phyloP scores from a whole-genome alignment of 2,797 vertebrate species.

The Gorsachius magnificus region DNA sequence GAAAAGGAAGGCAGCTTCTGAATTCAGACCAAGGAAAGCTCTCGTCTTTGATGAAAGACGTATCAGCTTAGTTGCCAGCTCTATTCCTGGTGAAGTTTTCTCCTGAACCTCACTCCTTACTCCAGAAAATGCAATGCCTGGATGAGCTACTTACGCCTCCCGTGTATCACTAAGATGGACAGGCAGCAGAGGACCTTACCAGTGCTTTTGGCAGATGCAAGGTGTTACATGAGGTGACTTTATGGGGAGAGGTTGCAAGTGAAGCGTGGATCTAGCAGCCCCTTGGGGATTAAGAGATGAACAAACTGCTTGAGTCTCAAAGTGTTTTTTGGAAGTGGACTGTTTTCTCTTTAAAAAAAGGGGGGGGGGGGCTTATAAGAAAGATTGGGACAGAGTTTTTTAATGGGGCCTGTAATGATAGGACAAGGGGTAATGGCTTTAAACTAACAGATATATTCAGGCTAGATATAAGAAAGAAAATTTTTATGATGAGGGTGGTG shows the following conservation, averaged over 20 bases:
- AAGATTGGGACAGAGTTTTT: neutral
- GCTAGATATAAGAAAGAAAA: neutral
- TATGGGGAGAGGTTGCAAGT: neutral
- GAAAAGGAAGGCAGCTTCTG: neutral
- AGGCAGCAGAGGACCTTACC: neutral
- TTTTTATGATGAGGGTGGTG: neutral
- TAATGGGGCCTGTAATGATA: rapidly evolving
- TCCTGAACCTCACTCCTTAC: neutral
- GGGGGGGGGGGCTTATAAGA: rapidly evolving
- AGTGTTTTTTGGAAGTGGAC: neutral
- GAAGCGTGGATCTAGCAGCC: neutral
- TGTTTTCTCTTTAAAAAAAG: neutral
- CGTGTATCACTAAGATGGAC: neutral
- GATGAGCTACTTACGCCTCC: neutral
- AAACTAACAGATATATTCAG: neutral
- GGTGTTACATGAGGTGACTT: neutral
- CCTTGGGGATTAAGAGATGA: neutral
- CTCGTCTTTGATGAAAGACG: neutral
- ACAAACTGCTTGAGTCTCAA: neutral
- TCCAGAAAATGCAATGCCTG: neutral
- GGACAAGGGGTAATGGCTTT: neutral
- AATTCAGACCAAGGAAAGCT: neutral
- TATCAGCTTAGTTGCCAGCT: neutral
- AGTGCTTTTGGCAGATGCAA: neutral
- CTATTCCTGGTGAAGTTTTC: neutral